These are phyloP conservation scores for Sphaerodactylus townsendi DNA, from an alignment of 2,113 vertebrate genomes.

Conservation along the genomic window DNA sequence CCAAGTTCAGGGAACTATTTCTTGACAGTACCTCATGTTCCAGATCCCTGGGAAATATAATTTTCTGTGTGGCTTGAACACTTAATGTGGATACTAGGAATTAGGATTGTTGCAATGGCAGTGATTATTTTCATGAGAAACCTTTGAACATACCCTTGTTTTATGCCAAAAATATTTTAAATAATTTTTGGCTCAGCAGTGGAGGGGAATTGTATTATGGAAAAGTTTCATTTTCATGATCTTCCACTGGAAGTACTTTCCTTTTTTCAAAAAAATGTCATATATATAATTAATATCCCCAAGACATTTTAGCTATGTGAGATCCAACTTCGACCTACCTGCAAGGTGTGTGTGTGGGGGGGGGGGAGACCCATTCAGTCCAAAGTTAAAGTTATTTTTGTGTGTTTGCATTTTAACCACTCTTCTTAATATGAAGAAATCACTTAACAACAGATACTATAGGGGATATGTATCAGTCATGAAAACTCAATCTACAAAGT, in stretches of 20 bases:
- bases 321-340: not conserved
- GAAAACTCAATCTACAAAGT: conserved; percentile 23
- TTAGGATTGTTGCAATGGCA: no score
- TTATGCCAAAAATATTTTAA: no score
- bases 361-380: not conserved
- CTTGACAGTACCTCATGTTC: no score
- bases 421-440: not conserved
- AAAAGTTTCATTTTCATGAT: not conserved
- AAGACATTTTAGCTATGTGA: not conserved
- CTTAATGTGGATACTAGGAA: no score
- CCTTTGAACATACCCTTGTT: no score
- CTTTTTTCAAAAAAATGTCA: not conserved
- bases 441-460: conserved; percentile 17
- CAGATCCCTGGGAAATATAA: no score
- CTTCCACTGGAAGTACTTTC: no score
- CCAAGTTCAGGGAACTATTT: no score
- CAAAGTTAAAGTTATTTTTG: not conserved
- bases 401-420: not conserved
- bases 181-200: no score
- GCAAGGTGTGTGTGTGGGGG: no score
- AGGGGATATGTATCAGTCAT: conserved; percentile 11
- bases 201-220: not conserved
- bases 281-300: not conserved
- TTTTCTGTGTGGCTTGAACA: no score
- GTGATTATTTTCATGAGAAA: no score